These are phyloP conservation scores for Cyprinodon brontotheroides DNA, from an alignment of 2,113 vertebrate species.

Conservation along the genomic window DNA sequence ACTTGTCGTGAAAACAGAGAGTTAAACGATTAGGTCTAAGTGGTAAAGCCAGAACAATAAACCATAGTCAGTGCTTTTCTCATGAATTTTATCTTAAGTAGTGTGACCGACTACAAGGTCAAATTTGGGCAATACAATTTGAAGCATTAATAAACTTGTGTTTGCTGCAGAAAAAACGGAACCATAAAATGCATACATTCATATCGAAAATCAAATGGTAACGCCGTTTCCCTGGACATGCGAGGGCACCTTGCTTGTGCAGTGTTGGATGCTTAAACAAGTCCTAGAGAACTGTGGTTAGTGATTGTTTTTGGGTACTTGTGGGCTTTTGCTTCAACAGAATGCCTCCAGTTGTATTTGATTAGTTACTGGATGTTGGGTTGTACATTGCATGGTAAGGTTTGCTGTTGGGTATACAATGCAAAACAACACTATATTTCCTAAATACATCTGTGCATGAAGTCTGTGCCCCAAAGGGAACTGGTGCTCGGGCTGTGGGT, in stretches of 20 bases:
- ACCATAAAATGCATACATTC: slow-evolving; percentile 18
- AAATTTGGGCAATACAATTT: neutral
- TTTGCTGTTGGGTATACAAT: slow-evolving; percentile 13
- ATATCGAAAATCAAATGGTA: slow-evolving; percentile 13
- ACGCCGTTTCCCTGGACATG: slow-evolving; percentile 29
- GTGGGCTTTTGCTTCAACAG: neutral
- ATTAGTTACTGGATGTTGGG: slow-evolving; percentile 5
- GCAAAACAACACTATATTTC: slow-evolving; percentile 20
- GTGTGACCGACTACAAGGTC: neutral
- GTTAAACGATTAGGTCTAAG: neutral
- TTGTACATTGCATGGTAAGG: slow-evolving; percentile 8
- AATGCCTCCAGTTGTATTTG: slow-evolving; percentile 1
- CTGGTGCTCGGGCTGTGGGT: slow-evolving; percentile 50
- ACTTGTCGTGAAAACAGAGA: slow-evolving; percentile 5
- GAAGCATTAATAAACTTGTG: slow-evolving; percentile 17
- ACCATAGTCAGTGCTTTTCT: neutral
- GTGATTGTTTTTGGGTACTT: neutral
- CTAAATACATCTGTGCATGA: slow-evolving; percentile 2
- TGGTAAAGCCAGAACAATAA: neutral
- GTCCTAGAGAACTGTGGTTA: neutral
- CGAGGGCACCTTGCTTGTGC: slow-evolving; percentile 23
- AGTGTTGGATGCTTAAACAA: slow-evolving; percentile 1
- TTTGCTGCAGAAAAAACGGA: slow-evolving; percentile 26
- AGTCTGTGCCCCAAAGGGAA: slow-evolving; percentile 32
- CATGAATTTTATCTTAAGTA: slow-evolving; percentile 1